Evolutionary conservation across 2,888 invertebrate species (phyloP), one percentile per base, ranked within the genome.

Genomic region (Eurytoma californica): DNA sequence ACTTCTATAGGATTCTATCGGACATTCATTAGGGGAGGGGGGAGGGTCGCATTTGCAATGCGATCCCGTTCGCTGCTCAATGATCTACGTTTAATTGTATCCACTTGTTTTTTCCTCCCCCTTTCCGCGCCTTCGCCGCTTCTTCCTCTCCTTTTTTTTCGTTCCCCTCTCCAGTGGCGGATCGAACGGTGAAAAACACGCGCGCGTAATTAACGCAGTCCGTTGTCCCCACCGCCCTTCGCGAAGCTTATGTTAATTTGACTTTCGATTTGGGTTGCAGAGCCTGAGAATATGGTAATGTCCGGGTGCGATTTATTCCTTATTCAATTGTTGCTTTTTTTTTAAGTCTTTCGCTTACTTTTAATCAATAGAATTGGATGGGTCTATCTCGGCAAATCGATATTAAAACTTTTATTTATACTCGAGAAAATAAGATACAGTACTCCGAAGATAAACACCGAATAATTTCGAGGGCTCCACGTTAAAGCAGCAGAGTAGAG

Each of bases 1-100:
- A 66, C 81, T 67, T 65, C 65, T 66, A 30, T n/a, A n/a, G 74
- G 77, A 77, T 72, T 72, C 76, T 73, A 81, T 77, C 77, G 81
- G 77, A 79, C 81, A 81, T 81, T 79, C 81, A 79, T 81, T 81
- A 81, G 66, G 68, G 51, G 18, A 16, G 39, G 51, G 61, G 51
- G n/a, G 47, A 14, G 5, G 51, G 16, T 14, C 72, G 75, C 72
- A 78, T 75, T 80, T 80, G 75, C 78, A 75, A 78, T 72, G 57
- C 78, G 74, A 78, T 75, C 75, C 72, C 68, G 75, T 75, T 75
- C 63, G 66, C 67, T 80, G 75, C 75, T 75, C 80, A 80, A 80
- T 75, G 80, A 75, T 75, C 75, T 75, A 75, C 65, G 60, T 66
- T 80, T 80, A 77, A 80, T 77, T 69, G 77, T 72, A 72, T 72